phyloP scores from a whole-genome alignment of 2,797 vertebrate species.

The Rhinatrema bivittatum region DNA sequence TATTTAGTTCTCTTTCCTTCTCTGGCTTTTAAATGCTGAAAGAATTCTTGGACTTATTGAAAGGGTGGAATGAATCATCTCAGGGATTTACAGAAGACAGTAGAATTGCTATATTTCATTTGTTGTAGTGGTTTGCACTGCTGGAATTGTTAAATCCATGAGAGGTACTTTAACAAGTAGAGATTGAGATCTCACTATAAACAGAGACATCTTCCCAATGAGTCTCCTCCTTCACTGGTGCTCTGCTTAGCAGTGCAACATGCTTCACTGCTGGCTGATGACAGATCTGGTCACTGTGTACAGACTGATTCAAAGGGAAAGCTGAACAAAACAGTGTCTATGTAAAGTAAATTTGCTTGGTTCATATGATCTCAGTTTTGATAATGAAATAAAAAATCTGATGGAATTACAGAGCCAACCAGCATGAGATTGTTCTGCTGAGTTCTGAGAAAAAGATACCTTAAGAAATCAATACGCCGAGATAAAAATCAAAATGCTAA shows the following conservation, averaged over 20 bases:
- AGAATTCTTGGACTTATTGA: no score
- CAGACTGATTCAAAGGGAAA: background rate
- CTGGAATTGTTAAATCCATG: no score
- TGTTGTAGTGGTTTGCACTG: fast-evolving
- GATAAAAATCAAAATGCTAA: background rate
- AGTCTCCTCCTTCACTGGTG: background rate
- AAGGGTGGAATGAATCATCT: no score
- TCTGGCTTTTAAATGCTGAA: no score
- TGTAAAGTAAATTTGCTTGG: background rate
- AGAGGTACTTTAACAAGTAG: background rate
- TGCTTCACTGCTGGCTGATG: background rate
- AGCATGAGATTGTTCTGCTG: background rate
- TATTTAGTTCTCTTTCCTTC: no score
- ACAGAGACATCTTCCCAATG: background rate
- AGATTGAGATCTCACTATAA: background rate
- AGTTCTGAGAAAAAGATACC: background rate
- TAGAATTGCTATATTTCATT: background rate
- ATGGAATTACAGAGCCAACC: background rate
- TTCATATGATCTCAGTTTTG: background rate
- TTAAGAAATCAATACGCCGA: background rate
- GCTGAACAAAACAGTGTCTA: background rate
- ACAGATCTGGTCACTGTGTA: background rate
- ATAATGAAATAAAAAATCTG: background rate
- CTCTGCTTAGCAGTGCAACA: background rate
- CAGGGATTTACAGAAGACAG: background rate